These are phyloP conservation scores for Rhinoraja longicauda DNA, from an alignment of 2,797 vertebrate genomes.

Conservation along the genomic window DNA sequence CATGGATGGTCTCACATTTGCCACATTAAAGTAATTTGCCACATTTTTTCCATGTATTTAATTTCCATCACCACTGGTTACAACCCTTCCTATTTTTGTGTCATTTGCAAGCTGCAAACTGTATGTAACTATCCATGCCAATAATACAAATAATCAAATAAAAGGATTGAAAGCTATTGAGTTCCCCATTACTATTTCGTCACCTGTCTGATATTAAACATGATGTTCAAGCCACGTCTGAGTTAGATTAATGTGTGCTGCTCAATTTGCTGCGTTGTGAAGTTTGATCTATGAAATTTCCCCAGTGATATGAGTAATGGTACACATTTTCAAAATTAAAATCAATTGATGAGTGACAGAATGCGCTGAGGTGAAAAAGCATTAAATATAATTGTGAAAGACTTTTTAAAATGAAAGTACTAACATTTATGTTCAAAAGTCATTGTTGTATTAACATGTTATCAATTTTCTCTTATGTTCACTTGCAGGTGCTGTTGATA, in stretches of 20 bases:
- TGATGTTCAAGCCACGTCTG: neutral
- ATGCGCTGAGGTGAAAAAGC: neutral
- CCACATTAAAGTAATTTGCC: too few relatives aligned
- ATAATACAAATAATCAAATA: neutral
- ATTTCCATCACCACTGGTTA: too few relatives aligned
- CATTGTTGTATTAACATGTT: neutral
- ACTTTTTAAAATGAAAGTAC: neutral
- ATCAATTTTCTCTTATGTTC: neutral
- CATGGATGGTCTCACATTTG: too few relatives aligned
- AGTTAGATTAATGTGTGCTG: neutral
- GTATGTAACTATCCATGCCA: too few relatives aligned
- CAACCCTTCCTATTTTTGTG: too few relatives aligned
- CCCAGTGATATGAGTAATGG: neutral
- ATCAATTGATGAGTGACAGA: neutral
- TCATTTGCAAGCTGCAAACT: too few relatives aligned
- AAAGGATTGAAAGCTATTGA: slow-evolving; percentile 11
- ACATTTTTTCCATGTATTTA: too few relatives aligned
- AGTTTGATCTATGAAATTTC: slow-evolving; percentile 12
- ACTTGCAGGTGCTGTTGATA: slow-evolving; percentile 68
- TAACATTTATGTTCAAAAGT: neutral
- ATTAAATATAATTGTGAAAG: neutral
- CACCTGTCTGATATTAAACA: slow-evolving; percentile 5
- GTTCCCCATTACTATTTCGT: neutral
- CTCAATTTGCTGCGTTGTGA: neutral
- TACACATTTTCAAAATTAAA: neutral